Base-by-base conservation (phyloP, 1,140 invertebrate species). In the Leptestheria dahalacensis region DNA sequence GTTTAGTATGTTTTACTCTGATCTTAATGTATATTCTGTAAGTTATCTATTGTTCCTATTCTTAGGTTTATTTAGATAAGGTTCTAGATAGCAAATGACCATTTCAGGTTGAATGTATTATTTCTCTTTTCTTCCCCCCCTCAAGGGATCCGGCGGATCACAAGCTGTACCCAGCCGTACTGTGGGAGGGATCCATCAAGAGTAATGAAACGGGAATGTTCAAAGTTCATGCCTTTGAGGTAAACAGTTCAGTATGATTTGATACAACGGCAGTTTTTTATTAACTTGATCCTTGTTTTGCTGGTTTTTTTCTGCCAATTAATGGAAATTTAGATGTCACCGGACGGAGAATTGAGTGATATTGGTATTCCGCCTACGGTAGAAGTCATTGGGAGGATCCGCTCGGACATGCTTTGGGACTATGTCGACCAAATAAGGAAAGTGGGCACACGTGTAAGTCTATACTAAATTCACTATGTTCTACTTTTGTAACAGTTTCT, bases 131-230 rank as follows among this genome's bases (percentile, higher is more conserved):
- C n/a, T n/a, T n/a, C n/a, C n/a, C n/a, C n/a, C n/a, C n/a, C n/a
- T n/a, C n/a, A n/a, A n/a, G n/a, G n/a, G n/a, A n/a, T n/a, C n/a
- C n/a, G n/a, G n/a, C n/a, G 70, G 11, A 70, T 65, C 69, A 29
- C 64, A 60, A 64, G 11, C 47, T 58, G 15, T 63, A 74, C 46
- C 67, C 73, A 15, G 33, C 78, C 4, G 74, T 92, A 4, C 74
- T 92, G 15, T 97, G 91, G 91, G 82, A 82, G 64, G 91, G 92
- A 1, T 83, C 81, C 57, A 82, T 97, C 1, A 84, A 82, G 65
- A 94, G 94, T 88, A 80, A 85, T 1, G 91, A 95, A 68, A 86
- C 94, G 1, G 84, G 89, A 0, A 85, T 89, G 65, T 93, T 95
- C 65, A 82, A 85, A 63, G 85, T 91, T 1, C 82, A 81, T 12